Base-by-base conservation (phyloP, 2,113 vertebrate species). In the Periophthalmodon schlosseri region DNA sequence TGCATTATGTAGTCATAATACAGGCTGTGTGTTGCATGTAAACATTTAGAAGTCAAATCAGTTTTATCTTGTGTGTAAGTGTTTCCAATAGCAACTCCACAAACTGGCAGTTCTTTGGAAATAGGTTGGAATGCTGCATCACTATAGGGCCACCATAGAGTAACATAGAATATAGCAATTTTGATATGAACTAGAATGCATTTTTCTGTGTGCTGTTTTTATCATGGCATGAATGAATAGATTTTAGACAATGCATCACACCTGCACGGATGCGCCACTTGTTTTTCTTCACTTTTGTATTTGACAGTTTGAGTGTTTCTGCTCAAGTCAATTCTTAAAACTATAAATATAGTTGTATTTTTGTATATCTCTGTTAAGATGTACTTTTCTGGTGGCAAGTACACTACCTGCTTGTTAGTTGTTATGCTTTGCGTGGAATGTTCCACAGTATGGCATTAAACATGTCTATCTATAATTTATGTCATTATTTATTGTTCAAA, bases 231-330 rank as follows among this genome's bases (percentile, higher is more conserved):
- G 75, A 77, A 78, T 71, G 64, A 39, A 23, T 75, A 81, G 58
- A 70, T 34, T 44, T 77, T 68, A 74, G 56, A 69, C 11, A 54
- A 82, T 11, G 13, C 65, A 16, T 52, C 50, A 16, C 50, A 56
- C 13, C 65, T 86, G 91, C 89, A 91, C 91, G 87, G 74, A 80
- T 60, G 36, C 64, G 68, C 54, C 79, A 14, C 33, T 36, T 68
- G 34, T 68, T 60, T 86, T 16, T 44, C 52, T 23, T 16, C 16
- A 20, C 4, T 64, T 33, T 34, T 20, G 2, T 33, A 20, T 36
- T 34, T 15, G 33, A 34, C 21, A 28, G 18, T 39, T 44, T 44
- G 39, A 44, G 39, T 44, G 8, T 44, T 65, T 36, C 34, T 20
- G 61, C 6, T 64, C 33, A 36, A 36, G 13, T 16, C 0, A 15